Evolutionary conservation across 2,113 vertebrate species (phyloP).

Genomic region (Mirounga angustirostris): DNA sequence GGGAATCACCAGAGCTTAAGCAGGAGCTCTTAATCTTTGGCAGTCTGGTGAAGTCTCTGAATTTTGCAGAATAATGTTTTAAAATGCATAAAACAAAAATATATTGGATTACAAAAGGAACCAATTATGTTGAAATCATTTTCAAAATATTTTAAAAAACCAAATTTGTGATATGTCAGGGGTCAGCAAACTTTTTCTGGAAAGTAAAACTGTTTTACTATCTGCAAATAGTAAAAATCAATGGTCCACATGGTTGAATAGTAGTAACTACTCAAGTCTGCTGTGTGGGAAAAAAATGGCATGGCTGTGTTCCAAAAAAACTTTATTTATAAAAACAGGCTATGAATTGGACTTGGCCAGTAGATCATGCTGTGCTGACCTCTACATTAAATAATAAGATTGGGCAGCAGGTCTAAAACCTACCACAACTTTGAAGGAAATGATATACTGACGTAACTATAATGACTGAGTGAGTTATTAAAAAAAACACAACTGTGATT

Average conservation of each 20-base stretch:
- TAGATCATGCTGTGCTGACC: background rate
- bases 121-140: background rate
- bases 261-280: background rate
- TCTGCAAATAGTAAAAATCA: background rate
- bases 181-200: background rate
- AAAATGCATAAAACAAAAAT: constrained; percentile 42
- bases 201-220: background rate
- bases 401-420: background rate
- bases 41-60: background rate
- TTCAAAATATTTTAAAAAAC: constrained; percentile 54
- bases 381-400: background rate
- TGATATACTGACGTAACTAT: background rate
- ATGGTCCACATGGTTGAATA: background rate
- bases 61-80: constrained; percentile 1
- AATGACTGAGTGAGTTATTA: background rate
- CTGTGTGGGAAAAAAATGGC: background rate
- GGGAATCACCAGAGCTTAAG: background rate
- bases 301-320: background rate
- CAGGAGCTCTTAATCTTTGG: background rate
- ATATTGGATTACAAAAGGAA: background rate
- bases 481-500: background rate
- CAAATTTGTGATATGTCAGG: background rate
- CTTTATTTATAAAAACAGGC: background rate
- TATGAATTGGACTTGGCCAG: background rate
- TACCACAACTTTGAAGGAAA: background rate